Conservation (phyloP, 2,888 invertebrate genomes). For the Hypsopygia costalis region DNA sequence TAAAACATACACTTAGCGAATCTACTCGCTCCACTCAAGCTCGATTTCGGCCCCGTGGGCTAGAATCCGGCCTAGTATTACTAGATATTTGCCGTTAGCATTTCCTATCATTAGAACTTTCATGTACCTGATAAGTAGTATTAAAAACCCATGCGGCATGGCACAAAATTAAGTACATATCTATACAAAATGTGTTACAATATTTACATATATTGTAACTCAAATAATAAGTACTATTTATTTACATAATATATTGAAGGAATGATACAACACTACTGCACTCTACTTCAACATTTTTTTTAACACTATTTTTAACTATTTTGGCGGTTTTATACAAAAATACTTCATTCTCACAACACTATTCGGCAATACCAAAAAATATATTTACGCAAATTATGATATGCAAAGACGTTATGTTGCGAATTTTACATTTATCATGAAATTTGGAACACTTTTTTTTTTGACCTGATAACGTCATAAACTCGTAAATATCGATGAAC, state of each 20-base stretch:
- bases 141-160: too few species aligned
- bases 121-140: too few species aligned
- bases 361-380: constrained; percentile 1
- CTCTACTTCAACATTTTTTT: not conserved
- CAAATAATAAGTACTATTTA: not conserved
- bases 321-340: constrained; percentile 17
- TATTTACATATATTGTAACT: constrained; percentile 2
- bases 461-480: too few species aligned
- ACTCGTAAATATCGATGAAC: too few species aligned
- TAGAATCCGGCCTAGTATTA: too few species aligned
- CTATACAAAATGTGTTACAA: not conserved
- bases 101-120: too few species aligned
- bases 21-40: too few species aligned
- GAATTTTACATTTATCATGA: too few species aligned
- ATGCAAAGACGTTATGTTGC: constrained; percentile 2
- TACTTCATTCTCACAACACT: constrained; percentile 10
- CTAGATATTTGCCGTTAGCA: too few species aligned
- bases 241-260: constrained; percentile 3
- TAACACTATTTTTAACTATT: constrained; percentile 13
- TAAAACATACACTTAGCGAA: too few species aligned
- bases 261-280: constrained; percentile 10
- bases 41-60: too few species aligned
- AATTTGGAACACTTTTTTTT: too few species aligned
- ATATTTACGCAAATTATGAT: constrained; percentile 1
- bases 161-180: not conserved